Evolutionary conservation across 2,888 invertebrate species (phyloP).

Genomic region (Heliconius hortense): DNA sequence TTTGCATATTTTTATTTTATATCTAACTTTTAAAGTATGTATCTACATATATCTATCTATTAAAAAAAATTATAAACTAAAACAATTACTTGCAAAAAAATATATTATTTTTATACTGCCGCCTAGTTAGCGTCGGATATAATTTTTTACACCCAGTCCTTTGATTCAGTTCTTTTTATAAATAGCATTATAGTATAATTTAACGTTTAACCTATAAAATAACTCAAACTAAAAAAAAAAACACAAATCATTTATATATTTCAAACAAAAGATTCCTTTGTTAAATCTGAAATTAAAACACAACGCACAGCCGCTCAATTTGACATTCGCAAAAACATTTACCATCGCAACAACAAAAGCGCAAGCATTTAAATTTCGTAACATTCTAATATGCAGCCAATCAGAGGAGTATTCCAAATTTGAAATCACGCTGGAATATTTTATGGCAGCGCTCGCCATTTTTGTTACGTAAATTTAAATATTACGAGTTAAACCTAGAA

Average conservation of each 20-base stretch:
- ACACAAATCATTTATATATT: not conserved
- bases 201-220: not conserved
- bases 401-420: not conserved
- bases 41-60: too few species aligned
- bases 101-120: too few species aligned
- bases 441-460: not conserved
- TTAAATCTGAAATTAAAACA: not conserved
- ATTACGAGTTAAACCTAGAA: too few species aligned
- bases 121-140: too few species aligned
- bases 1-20: too few species aligned
- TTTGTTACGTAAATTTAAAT: not conserved
- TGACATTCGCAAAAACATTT: conserved; percentile 41
- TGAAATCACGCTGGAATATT: not conserved
- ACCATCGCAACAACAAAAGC: conserved; percentile 39
- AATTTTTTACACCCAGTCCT: too few species aligned
- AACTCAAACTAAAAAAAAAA: not conserved
- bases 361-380: conserved; percentile 18
- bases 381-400: not conserved
- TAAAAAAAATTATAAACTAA: too few species aligned
- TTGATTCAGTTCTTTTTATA: not conserved
- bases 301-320: conserved; percentile 35
- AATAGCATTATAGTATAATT: not conserved
- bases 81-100: too few species aligned
- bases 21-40: too few species aligned
- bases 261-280: not conserved